Percentiles rank a stretch among this genome's conserved stretches.
These are phyloP conservation scores for Acanthosepion esculentum DNA, from an alignment of 2,888 invertebrate genomes.

Conservation along the genomic window DNA sequence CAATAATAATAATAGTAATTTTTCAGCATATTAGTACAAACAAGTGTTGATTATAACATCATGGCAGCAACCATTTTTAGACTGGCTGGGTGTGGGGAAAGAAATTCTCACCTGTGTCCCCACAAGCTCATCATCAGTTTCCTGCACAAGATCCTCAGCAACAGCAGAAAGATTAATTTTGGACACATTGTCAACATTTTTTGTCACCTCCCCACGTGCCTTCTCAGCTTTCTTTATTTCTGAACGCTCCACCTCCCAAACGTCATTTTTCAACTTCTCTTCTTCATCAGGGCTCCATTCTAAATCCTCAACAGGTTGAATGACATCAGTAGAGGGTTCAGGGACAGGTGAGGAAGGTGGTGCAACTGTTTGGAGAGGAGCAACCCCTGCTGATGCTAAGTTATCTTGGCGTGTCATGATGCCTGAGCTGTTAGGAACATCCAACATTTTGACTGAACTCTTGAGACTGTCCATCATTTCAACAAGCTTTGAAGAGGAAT, in stretches of 20 bases:
- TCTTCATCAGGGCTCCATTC: not conserved
- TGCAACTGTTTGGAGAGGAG: not conserved
- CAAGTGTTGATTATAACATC: not conserved
- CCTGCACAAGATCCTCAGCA: not conserved
- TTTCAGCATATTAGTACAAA: not conserved
- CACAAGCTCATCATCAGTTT: not conserved
- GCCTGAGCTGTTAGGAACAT: not conserved
- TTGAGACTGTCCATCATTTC: not conserved
- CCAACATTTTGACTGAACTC: not conserved
- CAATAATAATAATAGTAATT: not conserved
- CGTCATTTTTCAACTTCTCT: not conserved
- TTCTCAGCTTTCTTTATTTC: not conserved
- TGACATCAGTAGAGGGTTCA: not conserved
- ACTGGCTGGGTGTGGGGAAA: not conserved
- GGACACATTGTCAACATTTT: not conserved
- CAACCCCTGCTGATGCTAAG: not conserved
- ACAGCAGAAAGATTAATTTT: not conserved
- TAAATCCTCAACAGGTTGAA: not conserved
- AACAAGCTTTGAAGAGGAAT: not conserved
- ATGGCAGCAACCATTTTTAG: not conserved
- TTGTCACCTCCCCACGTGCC: not conserved
- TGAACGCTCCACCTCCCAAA: not conserved
- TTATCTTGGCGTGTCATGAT: not conserved
- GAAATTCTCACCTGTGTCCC: constrained; percentile 44
- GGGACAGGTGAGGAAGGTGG: not conserved